Conservation (phyloP, 2,113 vertebrate species). For the Hippocampus barbouri region DNA sequence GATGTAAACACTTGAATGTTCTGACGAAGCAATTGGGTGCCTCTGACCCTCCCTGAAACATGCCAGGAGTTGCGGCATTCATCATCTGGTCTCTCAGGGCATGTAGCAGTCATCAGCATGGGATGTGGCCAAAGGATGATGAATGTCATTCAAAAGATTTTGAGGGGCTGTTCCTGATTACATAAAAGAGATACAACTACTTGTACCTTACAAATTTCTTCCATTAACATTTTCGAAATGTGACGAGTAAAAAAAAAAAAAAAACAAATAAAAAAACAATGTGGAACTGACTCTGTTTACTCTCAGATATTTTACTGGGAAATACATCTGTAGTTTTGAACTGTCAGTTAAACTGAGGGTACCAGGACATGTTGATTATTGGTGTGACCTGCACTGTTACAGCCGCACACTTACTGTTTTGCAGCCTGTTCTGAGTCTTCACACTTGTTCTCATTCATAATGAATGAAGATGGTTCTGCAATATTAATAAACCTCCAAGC, state of each 20-base stretch:
- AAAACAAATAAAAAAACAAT: not conserved
- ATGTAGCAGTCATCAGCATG: no score
- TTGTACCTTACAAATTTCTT: not conserved
- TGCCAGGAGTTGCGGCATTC: no score
- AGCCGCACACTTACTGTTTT: slow-evolving; percentile 54
- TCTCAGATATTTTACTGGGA: not conserved
- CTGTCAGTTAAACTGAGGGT: slow-evolving; percentile 35
- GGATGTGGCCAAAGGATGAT: no score
- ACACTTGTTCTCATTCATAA: slow-evolving; percentile 76
- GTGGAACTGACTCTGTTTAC: not conserved
- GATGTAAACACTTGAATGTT: no score
- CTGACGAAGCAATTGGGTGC: no score
- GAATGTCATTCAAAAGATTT: slow-evolving; percentile 28
- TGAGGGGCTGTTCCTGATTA: not conserved
- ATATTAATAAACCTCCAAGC: slow-evolving; percentile 69
- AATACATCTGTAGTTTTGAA: slow-evolving; percentile 6
- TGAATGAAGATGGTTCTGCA: slow-evolving; percentile 64
- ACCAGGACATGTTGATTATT: slow-evolving; percentile 45
- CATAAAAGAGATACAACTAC: not conserved
- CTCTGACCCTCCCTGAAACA: no score
- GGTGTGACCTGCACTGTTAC: slow-evolving; percentile 62
- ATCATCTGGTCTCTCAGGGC: no score
- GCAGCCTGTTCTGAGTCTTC: slow-evolving; percentile 60
- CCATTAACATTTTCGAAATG: slow-evolving; percentile 6
- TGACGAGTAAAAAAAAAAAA: not conserved